Conservation (phyloP, 2,888 invertebrate genomes). For the Diarsia rubi region DNA sequence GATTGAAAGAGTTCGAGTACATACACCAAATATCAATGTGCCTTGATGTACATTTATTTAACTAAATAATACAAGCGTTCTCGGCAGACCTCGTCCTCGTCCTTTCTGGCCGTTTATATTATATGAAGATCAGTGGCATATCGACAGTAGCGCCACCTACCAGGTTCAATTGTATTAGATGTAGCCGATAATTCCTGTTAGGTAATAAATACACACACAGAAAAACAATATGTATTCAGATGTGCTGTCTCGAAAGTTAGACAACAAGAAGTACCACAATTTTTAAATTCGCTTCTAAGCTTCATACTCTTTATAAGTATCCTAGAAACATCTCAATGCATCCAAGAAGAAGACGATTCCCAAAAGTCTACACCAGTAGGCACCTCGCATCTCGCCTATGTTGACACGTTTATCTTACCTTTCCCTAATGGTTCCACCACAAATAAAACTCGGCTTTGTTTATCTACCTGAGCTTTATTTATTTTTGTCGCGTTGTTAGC, state of each 20-base stretch:
- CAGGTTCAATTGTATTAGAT: too few species aligned
- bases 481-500: constrained; percentile 82
- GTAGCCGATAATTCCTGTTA: too few species aligned
- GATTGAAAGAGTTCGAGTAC: neutral
- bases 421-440: constrained; percentile 86
- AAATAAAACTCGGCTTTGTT: constrained; percentile 86
- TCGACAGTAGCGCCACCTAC: too few species aligned
- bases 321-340: neutral
- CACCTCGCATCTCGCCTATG: constrained; percentile 45
- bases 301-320: neutral
- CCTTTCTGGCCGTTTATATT: too few species aligned
- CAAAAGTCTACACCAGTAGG: constrained; percentile 27
- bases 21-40: neutral
- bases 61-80: too few species aligned
- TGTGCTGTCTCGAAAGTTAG: too few species aligned
- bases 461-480: constrained; percentile 84
- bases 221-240: too few species aligned
- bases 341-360: neutral
- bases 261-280: neutral
- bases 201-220: too few species aligned
- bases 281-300: neutral
- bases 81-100: too few species aligned
- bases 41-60: neutral
- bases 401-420: constrained; percentile 81
- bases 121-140: too few species aligned